Evolutionary conservation across 53 echinoderm and acorn worm genomes (phyloP).

Genomic region (Actinopyga echinites): DNA sequence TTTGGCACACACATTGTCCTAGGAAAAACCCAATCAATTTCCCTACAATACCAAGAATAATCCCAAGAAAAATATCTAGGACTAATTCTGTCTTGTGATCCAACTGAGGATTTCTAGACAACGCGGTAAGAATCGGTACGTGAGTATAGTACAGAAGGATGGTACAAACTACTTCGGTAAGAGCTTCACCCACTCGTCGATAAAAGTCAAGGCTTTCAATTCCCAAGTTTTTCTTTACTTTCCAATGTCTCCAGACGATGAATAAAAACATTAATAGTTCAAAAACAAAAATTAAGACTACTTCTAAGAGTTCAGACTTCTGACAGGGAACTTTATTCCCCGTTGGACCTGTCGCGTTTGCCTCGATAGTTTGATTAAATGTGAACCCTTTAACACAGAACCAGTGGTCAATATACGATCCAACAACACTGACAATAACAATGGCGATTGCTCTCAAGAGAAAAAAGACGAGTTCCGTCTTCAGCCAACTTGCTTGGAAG

Average conservation of each 20-base stretch:
- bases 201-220: not conserved
- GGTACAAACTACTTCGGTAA: not conserved
- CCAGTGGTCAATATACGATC: too few species aligned
- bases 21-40: slow-evolving; percentile 19
- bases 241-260: not conserved
- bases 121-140: not conserved
- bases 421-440: not conserved
- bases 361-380: too few species aligned
- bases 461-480: not conserved
- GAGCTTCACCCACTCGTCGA: not conserved
- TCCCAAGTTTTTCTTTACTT: not conserved
- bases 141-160: not conserved
- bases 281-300: not conserved
- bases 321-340: too few species aligned
- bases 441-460: not conserved
- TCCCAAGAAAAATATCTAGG: not conserved
- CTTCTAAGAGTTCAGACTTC: not conserved
- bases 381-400: too few species aligned
- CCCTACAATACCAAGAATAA: not conserved
- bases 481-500: slow-evolving; percentile 16
- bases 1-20: slow-evolving; percentile 20
- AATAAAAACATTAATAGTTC: not conserved
- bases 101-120: not conserved
- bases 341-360: too few species aligned
- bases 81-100: not conserved